Conservation (phyloP, 1,140 invertebrate species). For the Bursaphelenchus mucronatus region DNA sequence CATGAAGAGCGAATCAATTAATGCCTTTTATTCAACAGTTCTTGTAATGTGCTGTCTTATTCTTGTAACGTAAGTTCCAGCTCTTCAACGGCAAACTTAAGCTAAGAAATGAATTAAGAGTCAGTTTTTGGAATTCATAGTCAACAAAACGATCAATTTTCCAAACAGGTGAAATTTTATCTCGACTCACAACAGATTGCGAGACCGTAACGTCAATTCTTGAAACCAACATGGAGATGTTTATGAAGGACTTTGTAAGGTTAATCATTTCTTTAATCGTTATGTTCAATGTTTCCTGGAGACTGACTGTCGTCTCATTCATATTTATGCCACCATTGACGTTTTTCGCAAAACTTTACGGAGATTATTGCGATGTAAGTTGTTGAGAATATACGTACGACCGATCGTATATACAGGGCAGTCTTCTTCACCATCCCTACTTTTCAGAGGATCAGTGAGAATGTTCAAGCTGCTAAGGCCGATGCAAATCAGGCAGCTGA, state of each 20-base stretch:
- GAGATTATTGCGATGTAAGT: constrained; percentile 55
- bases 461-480: constrained; percentile 58
- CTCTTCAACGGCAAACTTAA: no score
- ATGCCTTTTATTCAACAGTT: constrained; percentile 4
- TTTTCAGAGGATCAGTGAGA: constrained; percentile 42
- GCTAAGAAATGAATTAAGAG: no score
- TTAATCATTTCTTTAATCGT: constrained; percentile 59
- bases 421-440: no score
- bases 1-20: constrained; percentile 2
- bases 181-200: constrained; percentile 23
- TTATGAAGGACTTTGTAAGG: constrained; percentile 54
- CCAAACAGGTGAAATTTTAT: constrained; percentile 50
- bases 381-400: no score
- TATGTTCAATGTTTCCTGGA: constrained; percentile 62
- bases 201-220: not conserved
- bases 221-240: constrained; percentile 23
- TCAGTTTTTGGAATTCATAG: no score
- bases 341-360: constrained; percentile 62
- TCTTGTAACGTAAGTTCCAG: not conserved
- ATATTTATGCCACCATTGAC: constrained; percentile 61
- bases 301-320: constrained; percentile 61
- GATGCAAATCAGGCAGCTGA: constrained; percentile 61
- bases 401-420: no score
- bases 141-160: no score
- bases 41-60: constrained; percentile 12